Base-by-base conservation (phyloP, 2,888 invertebrate species). In the Acronicta leporina region DNA sequence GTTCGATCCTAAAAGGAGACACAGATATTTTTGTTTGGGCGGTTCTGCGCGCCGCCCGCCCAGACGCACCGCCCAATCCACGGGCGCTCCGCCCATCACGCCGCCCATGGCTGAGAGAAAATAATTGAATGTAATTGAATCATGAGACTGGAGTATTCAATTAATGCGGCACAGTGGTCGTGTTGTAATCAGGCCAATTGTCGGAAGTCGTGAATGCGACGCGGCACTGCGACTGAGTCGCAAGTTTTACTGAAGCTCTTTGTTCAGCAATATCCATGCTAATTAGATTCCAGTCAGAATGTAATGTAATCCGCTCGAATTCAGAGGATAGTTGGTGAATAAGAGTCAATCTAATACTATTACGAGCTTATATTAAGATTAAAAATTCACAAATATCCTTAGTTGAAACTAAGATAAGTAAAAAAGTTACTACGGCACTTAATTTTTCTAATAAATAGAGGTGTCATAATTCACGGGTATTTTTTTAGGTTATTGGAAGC, bases 51-150 rank as follows among this genome's bases (percentile, higher is more conserved):
- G 61, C 87, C 86, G 84, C 87, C 92, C 91, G 87, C 85, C 87
- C 82, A 74, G 52, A 67, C 84, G 68, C 70, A 73, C 91, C 91
- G 92, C 92, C 92, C 88, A 88, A 84, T 80, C 82, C 73, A 71
- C 70, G 53, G 66, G 41, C 76, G 84, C 81, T 81, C 90, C 91
- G 91, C 92, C 92, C 86, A 86, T 70, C 74, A 65, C 64, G 71
- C 87, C 85, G 85, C 85, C 87, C 87, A 85, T 68, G 76, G 68
- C 75, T 47, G 57, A 64, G 78, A 81, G 72, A 64, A 80, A 82
- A 88, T 92, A 92, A 92, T 92, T 91, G 90, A 87, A 80, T 81
- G 83, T 92, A 92, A 93, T 92, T 89, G 85, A 92, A 92, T 92
- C 87, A 89, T 82, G 84, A 81, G 81, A 63, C 72, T 71, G 70